phyloP scores from a whole-genome alignment of 2,888 invertebrate genomes.

The Thyatira batis region DNA sequence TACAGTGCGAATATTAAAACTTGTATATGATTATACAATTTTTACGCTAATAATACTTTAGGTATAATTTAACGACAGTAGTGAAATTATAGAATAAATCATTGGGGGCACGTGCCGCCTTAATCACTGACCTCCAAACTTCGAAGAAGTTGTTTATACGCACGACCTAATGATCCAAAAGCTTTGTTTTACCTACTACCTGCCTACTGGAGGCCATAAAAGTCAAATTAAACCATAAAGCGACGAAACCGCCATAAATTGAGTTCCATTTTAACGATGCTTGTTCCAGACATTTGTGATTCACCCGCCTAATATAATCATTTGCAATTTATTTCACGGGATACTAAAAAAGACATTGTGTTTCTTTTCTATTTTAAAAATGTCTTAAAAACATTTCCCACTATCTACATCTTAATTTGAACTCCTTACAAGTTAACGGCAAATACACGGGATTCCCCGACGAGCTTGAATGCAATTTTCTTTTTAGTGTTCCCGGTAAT shows the following conservation, averaged over 20 bases:
- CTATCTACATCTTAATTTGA: not conserved
- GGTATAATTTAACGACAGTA: not conserved
- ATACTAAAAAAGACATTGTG: too few species aligned
- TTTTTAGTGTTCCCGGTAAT: slow-evolving; percentile 2
- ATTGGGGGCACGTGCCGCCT: not conserved
- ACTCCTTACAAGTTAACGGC: not conserved
- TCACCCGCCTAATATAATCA: not conserved
- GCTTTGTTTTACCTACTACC: slow-evolving; percentile 10
- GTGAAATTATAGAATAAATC: not conserved
- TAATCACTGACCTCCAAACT: slow-evolving; percentile 11
- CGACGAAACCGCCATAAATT: not conserved
- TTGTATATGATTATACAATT: too few species aligned
- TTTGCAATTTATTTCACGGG: too few species aligned
- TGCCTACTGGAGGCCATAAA: not conserved
- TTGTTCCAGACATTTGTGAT: not conserved
- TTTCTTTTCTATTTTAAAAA: not conserved
- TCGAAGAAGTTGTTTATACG: slow-evolving; percentile 11
- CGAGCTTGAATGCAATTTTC: slow-evolving; percentile 4
- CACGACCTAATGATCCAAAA: slow-evolving; percentile 8
- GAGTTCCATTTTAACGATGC: not conserved
- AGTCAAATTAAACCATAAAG: slow-evolving; percentile 1
- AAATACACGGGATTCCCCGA: slow-evolving; percentile 3
- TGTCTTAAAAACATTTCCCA: not conserved
- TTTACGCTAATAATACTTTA: too few species aligned
- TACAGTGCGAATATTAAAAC: too few species aligned